These are phyloP conservation scores for Tetrax tetrax DNA, from an alignment of 2,113 vertebrate species.

Conservation along the genomic window DNA sequence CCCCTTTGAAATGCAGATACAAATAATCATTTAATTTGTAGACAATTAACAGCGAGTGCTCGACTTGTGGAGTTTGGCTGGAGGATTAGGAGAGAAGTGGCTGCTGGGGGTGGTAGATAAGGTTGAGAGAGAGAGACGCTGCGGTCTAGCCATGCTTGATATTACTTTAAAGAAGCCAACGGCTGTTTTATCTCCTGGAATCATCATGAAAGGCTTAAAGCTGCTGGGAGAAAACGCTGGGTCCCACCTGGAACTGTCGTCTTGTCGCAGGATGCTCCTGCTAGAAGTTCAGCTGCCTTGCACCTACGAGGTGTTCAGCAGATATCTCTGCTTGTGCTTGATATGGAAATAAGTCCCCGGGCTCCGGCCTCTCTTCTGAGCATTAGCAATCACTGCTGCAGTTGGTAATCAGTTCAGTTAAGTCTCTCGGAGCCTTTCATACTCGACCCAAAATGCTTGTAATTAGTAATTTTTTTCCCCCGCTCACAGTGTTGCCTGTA, in stretches of 20 bases:
- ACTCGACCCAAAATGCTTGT: background rate
- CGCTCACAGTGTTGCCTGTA: background rate
- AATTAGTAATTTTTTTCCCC: background rate
- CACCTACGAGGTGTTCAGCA: background rate
- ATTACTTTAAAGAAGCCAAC: background rate
- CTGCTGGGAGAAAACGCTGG: background rate
- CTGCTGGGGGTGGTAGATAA: background rate
- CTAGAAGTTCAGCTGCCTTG: background rate
- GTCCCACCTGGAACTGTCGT: conserved; percentile 11
- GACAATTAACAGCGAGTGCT: background rate
- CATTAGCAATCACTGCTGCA: background rate
- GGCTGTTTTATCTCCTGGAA: conserved; percentile 35
- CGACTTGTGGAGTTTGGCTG: background rate
- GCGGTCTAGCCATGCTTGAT: background rate
- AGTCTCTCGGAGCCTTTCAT: conserved; percentile 24
- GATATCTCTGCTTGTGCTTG: background rate
- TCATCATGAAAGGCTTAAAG: conserved; percentile 13
- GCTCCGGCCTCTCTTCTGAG: background rate
- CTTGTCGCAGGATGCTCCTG: background rate
- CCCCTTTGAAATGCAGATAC: conserved; percentile 19
- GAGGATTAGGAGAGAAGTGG: conserved; percentile 21
- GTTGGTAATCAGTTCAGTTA: background rate
- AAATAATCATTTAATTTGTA: conserved; percentile 38
- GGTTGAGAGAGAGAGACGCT: background rate
- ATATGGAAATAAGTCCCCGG: background rate